These are phyloP conservation scores for Microtus oregoni DNA, from an alignment of 2,113 vertebrate genomes.

Conservation along the genomic window DNA sequence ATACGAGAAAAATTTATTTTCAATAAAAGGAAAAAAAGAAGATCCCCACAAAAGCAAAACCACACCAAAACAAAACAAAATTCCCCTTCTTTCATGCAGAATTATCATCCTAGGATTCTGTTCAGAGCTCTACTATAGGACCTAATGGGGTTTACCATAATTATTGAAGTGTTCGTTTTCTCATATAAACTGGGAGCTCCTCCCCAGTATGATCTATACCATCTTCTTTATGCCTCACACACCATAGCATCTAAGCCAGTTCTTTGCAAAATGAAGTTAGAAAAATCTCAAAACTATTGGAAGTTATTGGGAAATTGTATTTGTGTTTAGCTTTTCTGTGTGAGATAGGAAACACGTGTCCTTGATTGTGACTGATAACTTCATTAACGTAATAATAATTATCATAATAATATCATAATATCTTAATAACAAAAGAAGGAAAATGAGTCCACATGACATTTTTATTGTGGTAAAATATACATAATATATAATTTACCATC, in stretches of 20 bases:
- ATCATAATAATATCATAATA: too few relatives aligned
- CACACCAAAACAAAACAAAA: background rate
- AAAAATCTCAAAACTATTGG: background rate
- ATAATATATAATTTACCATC: background rate
- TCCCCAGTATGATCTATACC: background rate
- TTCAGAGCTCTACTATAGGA: background rate
- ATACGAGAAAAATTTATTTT: background rate
- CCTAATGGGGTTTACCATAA: background rate
- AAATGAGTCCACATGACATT: background rate
- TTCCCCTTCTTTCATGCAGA: background rate
- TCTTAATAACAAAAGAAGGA: background rate
- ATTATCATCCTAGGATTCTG: background rate
- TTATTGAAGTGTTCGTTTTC: background rate
- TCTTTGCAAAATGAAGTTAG: constrained; percentile 26
- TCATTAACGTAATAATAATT: background rate
- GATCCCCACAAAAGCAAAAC: background rate
- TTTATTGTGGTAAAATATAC: background rate
- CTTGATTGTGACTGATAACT: background rate
- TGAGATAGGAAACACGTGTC: background rate
- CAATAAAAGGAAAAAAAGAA: background rate
- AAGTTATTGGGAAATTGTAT: background rate
- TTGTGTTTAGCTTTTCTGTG: background rate
- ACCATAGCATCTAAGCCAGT: background rate
- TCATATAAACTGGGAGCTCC: background rate
- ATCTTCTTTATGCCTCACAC: background rate